These are phyloP conservation scores for Sicus ferrugineus DNA, from an alignment of 2,888 invertebrate species.

Conservation along the genomic window DNA sequence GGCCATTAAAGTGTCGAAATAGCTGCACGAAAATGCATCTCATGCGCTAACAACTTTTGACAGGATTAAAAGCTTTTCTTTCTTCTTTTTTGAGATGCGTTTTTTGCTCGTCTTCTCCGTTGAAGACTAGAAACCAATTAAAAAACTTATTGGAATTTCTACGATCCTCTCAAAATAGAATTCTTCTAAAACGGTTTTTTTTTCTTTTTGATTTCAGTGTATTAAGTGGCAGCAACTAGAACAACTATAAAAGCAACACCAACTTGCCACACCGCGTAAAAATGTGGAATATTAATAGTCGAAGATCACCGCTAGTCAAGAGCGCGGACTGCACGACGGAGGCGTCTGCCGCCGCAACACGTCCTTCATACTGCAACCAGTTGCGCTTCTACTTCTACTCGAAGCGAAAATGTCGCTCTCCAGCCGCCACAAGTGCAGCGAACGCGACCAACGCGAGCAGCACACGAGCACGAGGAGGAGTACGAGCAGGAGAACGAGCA, in stretches of 20 bases:
- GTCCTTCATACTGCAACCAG: neutral
- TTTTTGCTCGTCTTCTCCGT: neutral
- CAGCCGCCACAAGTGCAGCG: conserved; percentile 48
- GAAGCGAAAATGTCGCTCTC: conserved; percentile 39
- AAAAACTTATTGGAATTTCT: neutral
- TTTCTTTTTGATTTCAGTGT: neutral
- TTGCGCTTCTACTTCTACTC: conserved; percentile 13
- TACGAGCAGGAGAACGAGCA: conserved; percentile 29
- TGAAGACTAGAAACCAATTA: neutral
- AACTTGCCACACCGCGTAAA: too few relatives aligned
- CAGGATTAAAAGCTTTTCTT: too few relatives aligned
- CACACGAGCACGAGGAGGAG: conserved; percentile 44
- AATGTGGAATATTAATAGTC: conserved; percentile 58
- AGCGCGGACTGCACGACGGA: conserved; percentile 21
- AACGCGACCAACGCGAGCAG: conserved; percentile 24
- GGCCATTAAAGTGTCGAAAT: too few relatives aligned
- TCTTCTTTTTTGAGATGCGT: too few relatives aligned
- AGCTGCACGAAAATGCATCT: too few relatives aligned
- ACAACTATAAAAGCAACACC: conserved; percentile 6
- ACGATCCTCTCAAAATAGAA: neutral
- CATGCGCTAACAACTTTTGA: too few relatives aligned
- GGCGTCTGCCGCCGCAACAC: conserved; percentile 31
- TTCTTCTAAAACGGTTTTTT: neutral
- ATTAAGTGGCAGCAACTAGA: neutral
- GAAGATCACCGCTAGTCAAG: conserved; percentile 54